Evolutionary conservation across 2,113 vertebrate genomes (phyloP), one percentile per base, ranked within the genome.

Genomic region (Cyrtonyx montezumae): DNA sequence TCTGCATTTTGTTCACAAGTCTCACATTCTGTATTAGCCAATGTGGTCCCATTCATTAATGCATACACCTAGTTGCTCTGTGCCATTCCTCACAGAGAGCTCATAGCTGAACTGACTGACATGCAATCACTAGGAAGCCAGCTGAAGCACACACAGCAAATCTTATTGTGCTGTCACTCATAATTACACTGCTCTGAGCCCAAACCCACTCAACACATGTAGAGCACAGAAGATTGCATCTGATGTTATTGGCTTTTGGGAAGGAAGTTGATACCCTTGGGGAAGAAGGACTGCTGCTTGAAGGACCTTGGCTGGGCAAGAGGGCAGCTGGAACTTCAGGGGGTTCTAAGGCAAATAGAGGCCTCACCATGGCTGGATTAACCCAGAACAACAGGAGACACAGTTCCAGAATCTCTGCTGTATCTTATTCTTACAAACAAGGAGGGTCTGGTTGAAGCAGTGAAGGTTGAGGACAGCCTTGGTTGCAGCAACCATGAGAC

Each of bases 151-250:
- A 66, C 56, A 61, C 7, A 0, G 16, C 5, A 70, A 43, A 36
- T 11, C 63, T 21, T 3, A 9, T 0, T 6, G 13, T 37, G 32
- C 40, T 17, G 0, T 3, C 19, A 3, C 36, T 91, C 37, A 53
- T 1, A 2, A 21, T 14, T 43, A 11, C 6, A 8, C 20, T 43
- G 25, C 23, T 84, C 55, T 23, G 18, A 53, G 7, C 49, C 21
- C 70, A 84, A 46, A 70, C 7, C 48, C 3, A 1, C 17, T 36
- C 42, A 46, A 22, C 28, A 13, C 1, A 21, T 13, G 34, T n/a
- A 70, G 45, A 79, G 14, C 34, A 11, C 7, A 16, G 21, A 46
- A 32, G 86, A 76, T 36, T 3, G 0, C 0, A 2, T 34, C 3
- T n/a, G 14, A 13, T 6, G 9, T 3, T 43, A 40, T 14, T 37